Evolutionary conservation across 2,113 vertebrate species (phyloP).

Genomic region (Laticauda colubrina): DNA sequence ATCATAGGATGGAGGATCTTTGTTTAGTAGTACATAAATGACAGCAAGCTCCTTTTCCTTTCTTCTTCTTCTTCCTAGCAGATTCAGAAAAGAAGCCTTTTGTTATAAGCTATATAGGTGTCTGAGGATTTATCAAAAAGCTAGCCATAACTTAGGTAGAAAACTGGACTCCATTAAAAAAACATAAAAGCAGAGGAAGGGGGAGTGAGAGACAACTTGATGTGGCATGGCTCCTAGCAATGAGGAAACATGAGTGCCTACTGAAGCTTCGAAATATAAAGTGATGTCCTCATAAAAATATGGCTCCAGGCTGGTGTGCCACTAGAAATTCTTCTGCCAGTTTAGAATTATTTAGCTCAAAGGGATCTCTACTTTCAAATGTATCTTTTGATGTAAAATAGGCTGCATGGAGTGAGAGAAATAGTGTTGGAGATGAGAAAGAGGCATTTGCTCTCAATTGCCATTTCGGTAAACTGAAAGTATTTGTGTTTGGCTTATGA

Average conservation of each 20-base stretch:
- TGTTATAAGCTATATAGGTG: conserved; percentile 55
- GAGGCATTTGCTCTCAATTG: conserved; percentile 60
- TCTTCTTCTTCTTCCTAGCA: background rate
- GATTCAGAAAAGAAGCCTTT: conserved; percentile 31
- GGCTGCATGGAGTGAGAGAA: conserved; percentile 69
- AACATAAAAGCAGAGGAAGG: conserved; percentile 69
- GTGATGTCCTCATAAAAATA: conserved; percentile 86
- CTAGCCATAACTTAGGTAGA: conserved; percentile 69
- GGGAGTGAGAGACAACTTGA: conserved; percentile 66
- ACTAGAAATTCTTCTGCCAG: conserved; percentile 83
- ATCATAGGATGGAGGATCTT: background rate
- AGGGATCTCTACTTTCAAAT: conserved; percentile 79
- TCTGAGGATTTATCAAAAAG: conserved; percentile 67
- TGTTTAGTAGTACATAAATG: background rate
- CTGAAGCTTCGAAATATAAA: conserved; percentile 81
- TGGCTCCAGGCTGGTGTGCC: conserved; percentile 76
- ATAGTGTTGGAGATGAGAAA: conserved; percentile 64
- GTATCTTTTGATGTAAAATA: conserved; percentile 82
- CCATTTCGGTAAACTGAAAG: conserved; percentile 51
- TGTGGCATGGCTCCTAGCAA: conserved; percentile 75
- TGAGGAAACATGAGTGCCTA: conserved; percentile 75
- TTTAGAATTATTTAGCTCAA: conserved; percentile 79
- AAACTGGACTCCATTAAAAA: conserved; percentile 73
- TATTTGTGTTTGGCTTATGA: conserved; percentile 58
- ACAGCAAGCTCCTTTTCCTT: background rate